phyloP scores from a whole-genome alignment of 2,797 vertebrate species.

The Molossus alvarezi region DNA sequence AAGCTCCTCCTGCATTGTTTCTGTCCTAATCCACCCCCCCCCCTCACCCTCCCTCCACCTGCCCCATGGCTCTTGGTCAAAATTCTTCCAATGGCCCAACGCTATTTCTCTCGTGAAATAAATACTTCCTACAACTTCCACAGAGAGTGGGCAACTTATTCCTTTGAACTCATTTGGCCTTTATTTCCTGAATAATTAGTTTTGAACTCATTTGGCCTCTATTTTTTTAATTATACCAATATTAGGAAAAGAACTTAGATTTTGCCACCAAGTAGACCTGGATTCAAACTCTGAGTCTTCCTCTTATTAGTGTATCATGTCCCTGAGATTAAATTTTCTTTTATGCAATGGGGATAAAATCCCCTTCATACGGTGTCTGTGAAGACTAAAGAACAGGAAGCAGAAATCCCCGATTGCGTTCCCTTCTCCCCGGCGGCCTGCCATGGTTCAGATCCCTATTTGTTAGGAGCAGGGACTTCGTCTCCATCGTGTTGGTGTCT shows the following conservation, averaged over 20 bases:
- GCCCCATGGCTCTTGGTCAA: background rate
- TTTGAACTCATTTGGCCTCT: background rate
- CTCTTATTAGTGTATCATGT: background rate
- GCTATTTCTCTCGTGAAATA: background rate
- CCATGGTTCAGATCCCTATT: background rate
- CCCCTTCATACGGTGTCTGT: background rate
- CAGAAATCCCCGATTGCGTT: background rate
- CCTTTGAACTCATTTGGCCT: background rate
- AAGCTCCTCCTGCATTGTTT: background rate
- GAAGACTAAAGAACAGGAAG: background rate
- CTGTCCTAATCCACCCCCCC: rapidly evolving
- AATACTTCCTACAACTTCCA: background rate
- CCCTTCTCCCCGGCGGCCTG: rapidly evolving
- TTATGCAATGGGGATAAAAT: background rate
- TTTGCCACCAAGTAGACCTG: background rate
- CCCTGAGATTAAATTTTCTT: background rate
- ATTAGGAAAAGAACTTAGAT: constrained; percentile 40
- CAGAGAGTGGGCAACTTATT: background rate
- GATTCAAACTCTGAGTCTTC: constrained; percentile 13
- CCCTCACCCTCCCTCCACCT: background rate
- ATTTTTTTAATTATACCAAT: background rate
- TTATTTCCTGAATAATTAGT: constrained; percentile 30
- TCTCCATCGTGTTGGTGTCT: background rate
- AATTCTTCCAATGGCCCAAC: background rate
- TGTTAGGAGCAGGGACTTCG: background rate